Percentiles rank a stretch among this genome's conserved stretches.
Evolutionary conservation across 2,888 invertebrate genomes (phyloP).

Genomic region (Diarsia dahlii): DNA sequence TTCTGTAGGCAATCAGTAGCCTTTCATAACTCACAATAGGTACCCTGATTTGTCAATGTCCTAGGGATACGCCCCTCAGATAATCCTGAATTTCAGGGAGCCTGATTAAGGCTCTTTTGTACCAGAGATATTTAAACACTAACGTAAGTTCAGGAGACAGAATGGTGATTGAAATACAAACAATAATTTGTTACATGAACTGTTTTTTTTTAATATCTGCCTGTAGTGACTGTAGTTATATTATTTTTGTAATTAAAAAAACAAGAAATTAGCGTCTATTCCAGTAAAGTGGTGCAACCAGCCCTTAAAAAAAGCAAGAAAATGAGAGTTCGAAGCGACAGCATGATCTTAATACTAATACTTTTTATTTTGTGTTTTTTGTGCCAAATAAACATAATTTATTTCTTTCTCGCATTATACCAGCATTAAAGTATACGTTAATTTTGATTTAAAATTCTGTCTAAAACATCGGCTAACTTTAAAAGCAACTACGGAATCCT

Average conservation of each 20-base stretch:
- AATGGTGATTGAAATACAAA: no score
- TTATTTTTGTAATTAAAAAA: not conserved
- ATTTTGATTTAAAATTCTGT: not conserved
- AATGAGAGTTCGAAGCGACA: not conserved
- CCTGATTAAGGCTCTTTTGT: not conserved
- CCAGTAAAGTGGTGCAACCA: not conserved
- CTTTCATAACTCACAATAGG: slow-evolving; percentile 3
- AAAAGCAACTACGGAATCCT: not conserved
- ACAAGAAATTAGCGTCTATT: not conserved
- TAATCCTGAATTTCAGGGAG: not conserved
- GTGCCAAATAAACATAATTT: no score
- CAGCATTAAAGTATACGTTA: no score
- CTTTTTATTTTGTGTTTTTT: no score
- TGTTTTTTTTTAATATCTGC: no score
- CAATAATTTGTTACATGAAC: no score
- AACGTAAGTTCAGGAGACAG: no score
- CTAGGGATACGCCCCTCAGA: no score
- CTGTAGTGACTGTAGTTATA: not conserved
- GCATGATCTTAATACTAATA: no score
- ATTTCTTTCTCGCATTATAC: no score
- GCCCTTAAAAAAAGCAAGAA: not conserved
- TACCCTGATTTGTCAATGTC: not conserved
- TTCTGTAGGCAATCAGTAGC: slow-evolving; percentile 17
- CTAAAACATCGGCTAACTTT: not conserved
- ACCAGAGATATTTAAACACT: no score